Evolutionary conservation across 2,797 vertebrate genomes (phyloP).

Genomic region (Buceros bicornis): DNA sequence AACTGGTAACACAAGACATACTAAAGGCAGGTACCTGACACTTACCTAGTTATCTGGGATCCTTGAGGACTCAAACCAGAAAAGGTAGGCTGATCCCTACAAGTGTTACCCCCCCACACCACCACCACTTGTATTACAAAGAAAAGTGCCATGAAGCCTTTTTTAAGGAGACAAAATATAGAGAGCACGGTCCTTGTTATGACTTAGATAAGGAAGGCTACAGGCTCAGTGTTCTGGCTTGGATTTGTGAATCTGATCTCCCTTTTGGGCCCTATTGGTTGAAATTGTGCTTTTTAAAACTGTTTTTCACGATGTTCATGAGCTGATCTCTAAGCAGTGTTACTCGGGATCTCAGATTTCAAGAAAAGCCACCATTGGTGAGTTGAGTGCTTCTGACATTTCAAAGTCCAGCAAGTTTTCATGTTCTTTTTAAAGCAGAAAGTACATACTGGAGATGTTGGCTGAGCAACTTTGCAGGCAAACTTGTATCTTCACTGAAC

Average conservation of each 20-base stretch:
- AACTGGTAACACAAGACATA: neutral
- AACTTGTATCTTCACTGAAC: constrained; percentile 60
- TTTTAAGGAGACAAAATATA: neutral
- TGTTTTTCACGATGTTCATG: neutral
- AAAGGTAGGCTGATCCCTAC: neutral
- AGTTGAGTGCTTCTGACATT: neutral
- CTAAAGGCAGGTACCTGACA: neutral
- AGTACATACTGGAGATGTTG: neutral
- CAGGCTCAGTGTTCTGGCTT: neutral
- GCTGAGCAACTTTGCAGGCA: constrained; percentile 29
- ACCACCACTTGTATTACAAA: too few relatives aligned
- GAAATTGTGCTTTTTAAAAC: neutral
- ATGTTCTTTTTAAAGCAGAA: neutral
- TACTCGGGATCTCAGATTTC: neutral
- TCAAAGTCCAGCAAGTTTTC: neutral
- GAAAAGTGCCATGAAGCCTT: neutral
- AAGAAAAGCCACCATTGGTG: neutral
- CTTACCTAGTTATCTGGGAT: neutral
- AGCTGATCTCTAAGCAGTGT: neutral
- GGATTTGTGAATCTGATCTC: neutral
- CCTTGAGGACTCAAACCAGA: neutral
- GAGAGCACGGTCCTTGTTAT: neutral
- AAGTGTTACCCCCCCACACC: accelerated
- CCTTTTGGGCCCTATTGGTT: neutral
- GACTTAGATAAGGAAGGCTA: neutral